These are phyloP conservation scores for Dinocampus coccinellae DNA, from an alignment of 2,888 invertebrate species.

Conservation along the genomic window DNA sequence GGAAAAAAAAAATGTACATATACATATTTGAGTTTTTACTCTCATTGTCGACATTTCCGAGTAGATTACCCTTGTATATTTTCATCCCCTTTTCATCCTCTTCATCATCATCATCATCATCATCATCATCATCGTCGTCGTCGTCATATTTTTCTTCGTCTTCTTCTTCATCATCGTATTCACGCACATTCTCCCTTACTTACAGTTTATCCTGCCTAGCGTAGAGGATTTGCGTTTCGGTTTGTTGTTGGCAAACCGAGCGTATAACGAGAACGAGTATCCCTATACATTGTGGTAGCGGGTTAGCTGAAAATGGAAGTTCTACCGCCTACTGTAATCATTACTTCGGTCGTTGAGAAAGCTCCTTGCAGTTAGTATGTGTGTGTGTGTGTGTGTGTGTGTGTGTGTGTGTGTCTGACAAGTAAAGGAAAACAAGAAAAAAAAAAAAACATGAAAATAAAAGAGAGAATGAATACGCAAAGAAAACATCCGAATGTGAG, in stretches of 20 bases:
- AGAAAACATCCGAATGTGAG: too few relatives aligned
- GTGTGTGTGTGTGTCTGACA: neutral
- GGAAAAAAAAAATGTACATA: too few relatives aligned
- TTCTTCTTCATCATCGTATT: too few relatives aligned
- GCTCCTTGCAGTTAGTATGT: slow-evolving; percentile 16
- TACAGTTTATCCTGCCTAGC: slow-evolving; percentile 25
- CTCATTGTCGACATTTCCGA: neutral
- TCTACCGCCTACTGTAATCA: slow-evolving; percentile 52
- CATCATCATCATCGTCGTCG: too few relatives aligned
- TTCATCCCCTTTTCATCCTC: slow-evolving; percentile 12
- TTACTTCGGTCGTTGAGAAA: slow-evolving; percentile 52
- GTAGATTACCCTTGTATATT: slow-evolving; percentile 9
- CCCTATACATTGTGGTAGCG: slow-evolving; percentile 26
- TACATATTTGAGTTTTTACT: too few relatives aligned
- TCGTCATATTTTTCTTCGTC: too few relatives aligned
- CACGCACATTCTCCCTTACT: slow-evolving; percentile 29
- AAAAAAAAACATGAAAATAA: slow-evolving; percentile 12
- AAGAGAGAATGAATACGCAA: too few relatives aligned
- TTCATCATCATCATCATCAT: too few relatives aligned
- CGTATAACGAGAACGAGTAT: slow-evolving; percentile 51
- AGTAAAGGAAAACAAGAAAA: slow-evolving; percentile 35
- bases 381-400: neutral
- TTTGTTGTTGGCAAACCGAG: slow-evolving; percentile 55
- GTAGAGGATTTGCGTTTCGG: slow-evolving; percentile 36
- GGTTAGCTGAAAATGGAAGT: slow-evolving; percentile 53